Base-by-base conservation (phyloP, 2,888 invertebrate species). In the Hirtodrosophila duncani region DNA sequence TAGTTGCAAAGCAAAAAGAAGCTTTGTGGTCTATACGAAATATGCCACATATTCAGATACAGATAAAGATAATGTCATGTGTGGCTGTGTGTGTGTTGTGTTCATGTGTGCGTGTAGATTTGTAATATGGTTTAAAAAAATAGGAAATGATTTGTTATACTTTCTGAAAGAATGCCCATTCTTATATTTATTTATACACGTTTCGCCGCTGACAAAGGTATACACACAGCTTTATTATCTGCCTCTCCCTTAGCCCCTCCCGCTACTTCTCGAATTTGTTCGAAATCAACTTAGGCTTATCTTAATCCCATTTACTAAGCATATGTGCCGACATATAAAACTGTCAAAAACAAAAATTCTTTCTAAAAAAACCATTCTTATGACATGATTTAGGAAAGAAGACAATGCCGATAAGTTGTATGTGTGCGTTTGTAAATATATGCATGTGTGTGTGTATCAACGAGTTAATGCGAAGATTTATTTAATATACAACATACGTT, bases 251-350 rank as follows among this genome's bases (percentile, higher is more conserved):
- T n/a, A n/a, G n/a, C n/a, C n/a, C n/a, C n/a, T n/a, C n/a, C n/a
- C n/a, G n/a, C n/a, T n/a, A n/a, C n/a, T n/a, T n/a, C n/a, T n/a
- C n/a, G n/a, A n/a, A 41, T 48, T 31, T 30, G 55, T 31, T 36
- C n/a, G 18, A 5, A 38, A 14, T 56, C 43, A 80, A 78, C 66
- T 69, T 69, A 62, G 67, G 59, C 66, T 81, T 78, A 78, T 81
- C 78, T 78, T 81, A 78, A 78, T 78, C 78, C 81, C 70, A 77
- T 62, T 65, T 65, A 67, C 78, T 69, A 81, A 69, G 72, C 69
- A 60, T 74, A 67, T 64, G 69, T 62, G 69, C 34, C 56, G 52
- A 59, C 67, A 60, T 50, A 81, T 80, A 80, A 81, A 80, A 77
- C 57, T 81, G 82, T 78, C 78, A 79, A 81, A 81, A 79, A 68